phyloP scores from a whole-genome alignment of 1,140 invertebrate genomes.

The Heterodera carotae region DNA sequence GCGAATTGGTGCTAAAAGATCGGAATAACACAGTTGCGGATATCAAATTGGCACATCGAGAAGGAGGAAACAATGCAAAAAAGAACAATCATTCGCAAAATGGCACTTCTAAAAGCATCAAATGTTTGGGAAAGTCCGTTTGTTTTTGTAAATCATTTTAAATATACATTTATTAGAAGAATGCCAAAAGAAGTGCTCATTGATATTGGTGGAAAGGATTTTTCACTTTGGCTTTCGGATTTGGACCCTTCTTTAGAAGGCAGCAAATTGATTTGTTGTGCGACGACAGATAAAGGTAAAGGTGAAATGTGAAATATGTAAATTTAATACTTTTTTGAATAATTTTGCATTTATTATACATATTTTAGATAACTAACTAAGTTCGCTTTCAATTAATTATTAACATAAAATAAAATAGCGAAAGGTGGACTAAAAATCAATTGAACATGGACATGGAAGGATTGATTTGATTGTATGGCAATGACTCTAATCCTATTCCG shows the following conservation, averaged over 20 bases:
- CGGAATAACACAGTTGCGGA: conserved; percentile 68
- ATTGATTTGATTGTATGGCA: too few relatives aligned
- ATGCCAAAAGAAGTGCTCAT: conserved; percentile 69
- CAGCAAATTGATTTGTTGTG: conserved; percentile 57
- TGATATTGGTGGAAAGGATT: conserved; percentile 78
- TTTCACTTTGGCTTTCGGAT: conserved; percentile 78
- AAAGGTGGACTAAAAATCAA: too few relatives aligned
- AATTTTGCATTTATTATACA: too few relatives aligned
- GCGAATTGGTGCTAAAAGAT: conserved; percentile 73
- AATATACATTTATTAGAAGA: conserved; percentile 71
- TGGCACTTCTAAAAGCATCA: not conserved
- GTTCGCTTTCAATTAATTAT: too few relatives aligned
- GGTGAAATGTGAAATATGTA: too few relatives aligned
- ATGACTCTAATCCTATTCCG: too few relatives aligned
- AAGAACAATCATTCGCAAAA: not conserved
- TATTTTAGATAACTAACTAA: too few relatives aligned
- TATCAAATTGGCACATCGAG: conserved; percentile 6
- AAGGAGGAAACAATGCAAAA: conserved; percentile 1
- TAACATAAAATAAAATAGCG: too few relatives aligned
- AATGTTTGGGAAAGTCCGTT: conserved; percentile 5
- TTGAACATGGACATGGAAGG: too few relatives aligned
- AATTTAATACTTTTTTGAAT: conserved; percentile 66
- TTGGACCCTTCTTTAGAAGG: conserved; percentile 44
- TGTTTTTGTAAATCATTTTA: conserved; percentile 14
- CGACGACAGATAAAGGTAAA: conserved; percentile 22